Percentiles rank a stretch among this genome's conserved stretches.
These are phyloP conservation scores for Schrankia costaestrigalis DNA, from an alignment of 2,888 invertebrate genomes.

Conservation along the genomic window DNA sequence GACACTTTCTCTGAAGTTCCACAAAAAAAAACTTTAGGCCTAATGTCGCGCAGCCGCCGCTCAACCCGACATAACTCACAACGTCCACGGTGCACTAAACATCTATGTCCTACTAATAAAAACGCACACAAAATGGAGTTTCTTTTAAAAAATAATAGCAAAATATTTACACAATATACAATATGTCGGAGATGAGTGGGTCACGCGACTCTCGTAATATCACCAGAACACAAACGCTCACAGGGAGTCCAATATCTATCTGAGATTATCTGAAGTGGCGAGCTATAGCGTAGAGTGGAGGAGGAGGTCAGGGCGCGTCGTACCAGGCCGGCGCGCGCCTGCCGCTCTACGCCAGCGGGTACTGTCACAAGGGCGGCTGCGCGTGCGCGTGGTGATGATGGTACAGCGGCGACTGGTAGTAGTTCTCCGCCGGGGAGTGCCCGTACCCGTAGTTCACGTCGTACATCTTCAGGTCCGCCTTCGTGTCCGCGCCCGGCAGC, in stretches of 20 bases:
- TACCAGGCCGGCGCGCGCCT: conserved; percentile 54
- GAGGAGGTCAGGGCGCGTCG: conserved; percentile 44
- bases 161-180: conserved; percentile 72
- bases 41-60: conserved; percentile 53
- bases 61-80: conserved; percentile 39
- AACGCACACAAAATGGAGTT: conserved; percentile 63
- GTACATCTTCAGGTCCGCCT: conserved; percentile 96
- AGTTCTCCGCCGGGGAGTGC: conserved; percentile 84
- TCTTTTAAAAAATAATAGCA: conserved; percentile 49
- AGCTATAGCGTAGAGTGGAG: conserved; percentile 17
- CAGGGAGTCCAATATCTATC: conserved; percentile 70
- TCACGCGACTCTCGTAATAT: conserved; percentile 46
- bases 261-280: conserved; percentile 47
- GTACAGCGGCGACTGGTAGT: conserved; percentile 92
- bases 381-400: conserved; percentile 84
- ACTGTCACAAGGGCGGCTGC: conserved; percentile 95
- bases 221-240: conserved; percentile 76
- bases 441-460: conserved; percentile 85
- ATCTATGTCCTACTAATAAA: conserved; percentile 58
- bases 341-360: conserved; percentile 90
- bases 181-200: conserved; percentile 39
- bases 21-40: conserved; percentile 61
- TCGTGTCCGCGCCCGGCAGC: conserved; percentile 91
- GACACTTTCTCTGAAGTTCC: conserved; percentile 67
- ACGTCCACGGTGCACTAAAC: conserved; percentile 53